Conservation (phyloP, 1,140 invertebrate genomes). For the Bombus cullumanus region DNA sequence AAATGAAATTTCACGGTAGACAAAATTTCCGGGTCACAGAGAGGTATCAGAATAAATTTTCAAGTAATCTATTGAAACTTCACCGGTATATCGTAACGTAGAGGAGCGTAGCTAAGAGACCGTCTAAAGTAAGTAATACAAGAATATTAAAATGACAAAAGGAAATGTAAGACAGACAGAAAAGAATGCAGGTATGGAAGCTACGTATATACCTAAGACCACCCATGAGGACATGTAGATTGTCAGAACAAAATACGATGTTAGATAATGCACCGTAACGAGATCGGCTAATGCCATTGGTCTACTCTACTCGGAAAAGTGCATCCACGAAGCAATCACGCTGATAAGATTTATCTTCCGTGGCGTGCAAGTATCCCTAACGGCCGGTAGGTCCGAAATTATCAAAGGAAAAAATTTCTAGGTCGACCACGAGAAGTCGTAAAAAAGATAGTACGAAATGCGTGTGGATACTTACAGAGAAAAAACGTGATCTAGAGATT, state of each 20-base stretch:
- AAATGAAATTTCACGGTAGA: constrained; percentile 46
- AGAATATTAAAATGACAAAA: constrained; percentile 11
- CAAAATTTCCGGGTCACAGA: constrained; percentile 22
- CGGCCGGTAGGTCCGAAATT: constrained; percentile 40
- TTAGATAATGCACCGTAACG: constrained; percentile 41
- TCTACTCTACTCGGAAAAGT: not conserved
- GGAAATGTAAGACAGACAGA: not conserved
- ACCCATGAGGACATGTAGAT: constrained; percentile 13
- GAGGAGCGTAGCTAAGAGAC: no score
- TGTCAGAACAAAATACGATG: constrained; percentile 24
- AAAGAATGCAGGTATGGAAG: not conserved
- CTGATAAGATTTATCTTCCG: constrained; percentile 41
- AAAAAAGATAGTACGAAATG: constrained; percentile 31
- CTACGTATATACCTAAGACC: not conserved
- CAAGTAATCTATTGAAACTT: constrained; percentile 37
- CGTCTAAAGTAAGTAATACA: constrained; percentile 7
- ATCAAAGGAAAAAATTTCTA: constrained; percentile 38
- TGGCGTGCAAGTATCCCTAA: not conserved
- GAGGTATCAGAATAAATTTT: constrained; percentile 31
- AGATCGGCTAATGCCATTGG: constrained; percentile 10
- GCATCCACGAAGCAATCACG: constrained; percentile 2
- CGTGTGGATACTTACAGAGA: not conserved
- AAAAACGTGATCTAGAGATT: constrained; percentile 14
- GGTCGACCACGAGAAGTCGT: constrained; percentile 13
- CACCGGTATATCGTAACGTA: not conserved